phyloP scores from a whole-genome alignment of 2,113 vertebrate species.

The Micromys minutus region DNA sequence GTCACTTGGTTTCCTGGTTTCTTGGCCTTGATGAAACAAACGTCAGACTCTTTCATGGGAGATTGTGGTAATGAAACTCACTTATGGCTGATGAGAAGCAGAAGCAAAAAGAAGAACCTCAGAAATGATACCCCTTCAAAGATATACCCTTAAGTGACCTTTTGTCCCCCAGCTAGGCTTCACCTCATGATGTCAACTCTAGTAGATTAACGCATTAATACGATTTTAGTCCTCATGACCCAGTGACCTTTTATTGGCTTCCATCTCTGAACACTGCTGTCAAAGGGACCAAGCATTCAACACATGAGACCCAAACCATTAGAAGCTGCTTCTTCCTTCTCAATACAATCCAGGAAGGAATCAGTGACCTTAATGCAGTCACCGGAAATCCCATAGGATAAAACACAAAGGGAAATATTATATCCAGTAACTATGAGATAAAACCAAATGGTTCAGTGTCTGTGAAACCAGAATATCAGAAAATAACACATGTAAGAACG shows the following conservation, averaged over 20 bases:
- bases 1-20: neutral
- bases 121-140: neutral
- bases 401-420: neutral
- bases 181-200: neutral
- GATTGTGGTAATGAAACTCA: neutral
- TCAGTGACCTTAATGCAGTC: neutral
- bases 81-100: neutral
- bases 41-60: neutral
- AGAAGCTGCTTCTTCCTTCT: neutral
- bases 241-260: neutral
- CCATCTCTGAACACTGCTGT: neutral
- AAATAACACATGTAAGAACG: neutral
- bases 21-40: neutral
- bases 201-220: neutral
- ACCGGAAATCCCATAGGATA: neutral
- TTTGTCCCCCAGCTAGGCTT: neutral
- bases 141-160: neutral
- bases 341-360: neutral
- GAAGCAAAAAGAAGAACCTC: neutral
- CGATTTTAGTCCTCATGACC: neutral
- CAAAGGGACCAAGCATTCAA: neutral
- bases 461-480: neutral
- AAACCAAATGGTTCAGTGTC: neutral
- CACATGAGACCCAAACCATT: neutral
- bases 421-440: neutral